Evolutionary conservation across 2,797 vertebrate species (phyloP), one percentile per base, ranked within the genome.

Genomic region (Brachyalestes nurse): DNA sequence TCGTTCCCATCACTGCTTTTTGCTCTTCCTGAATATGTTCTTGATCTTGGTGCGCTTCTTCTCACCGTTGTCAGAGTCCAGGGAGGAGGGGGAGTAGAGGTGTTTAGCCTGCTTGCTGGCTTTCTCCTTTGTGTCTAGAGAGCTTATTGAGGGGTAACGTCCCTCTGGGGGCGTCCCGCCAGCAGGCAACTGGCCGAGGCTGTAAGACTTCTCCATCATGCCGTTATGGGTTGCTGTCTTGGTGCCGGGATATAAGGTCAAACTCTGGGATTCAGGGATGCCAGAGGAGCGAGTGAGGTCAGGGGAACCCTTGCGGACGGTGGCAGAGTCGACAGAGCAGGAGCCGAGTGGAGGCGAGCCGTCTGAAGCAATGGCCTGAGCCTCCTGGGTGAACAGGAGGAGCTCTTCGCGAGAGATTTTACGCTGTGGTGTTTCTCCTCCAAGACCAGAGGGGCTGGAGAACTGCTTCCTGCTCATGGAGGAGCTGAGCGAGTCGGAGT

Each of bases 11-110:
- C 76, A 78, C 78, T 72, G 81, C 65, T 81, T 82, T 81, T 95
- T 95, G 83, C 97, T 99, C 93, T 99, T 99, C 92, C 97, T 99
- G 91, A 99, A 98, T 90, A 99, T 93, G 89, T 92, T 97, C 95
- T 97, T 99, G 80, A 99, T 95, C 95, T 98, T 99, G 6, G 97
- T 93, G 92, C 97, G 97, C 94, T 97, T 99, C 92, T 96, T 98
- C 91, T 99, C 97, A 38, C 96, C 95, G 4, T 97, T 97, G 84
- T 97, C 97, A 84, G 96, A 95, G 93, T 99, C 97, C 88, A 96
- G 96, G 75, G 96, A 95, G 87, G 95, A 95, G 88, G 95, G 91
- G 90, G 95, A 96, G 90, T 94, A 95, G 84, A 96, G 94, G 23
- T 82, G 83, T 91, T 96, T 95, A 82, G 94, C 88, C 78, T 97